Percentiles rank a stretch among this genome's conserved stretches.
Conservation (phyloP, 2,113 vertebrate genomes). For the Ursus arctos region DNA sequence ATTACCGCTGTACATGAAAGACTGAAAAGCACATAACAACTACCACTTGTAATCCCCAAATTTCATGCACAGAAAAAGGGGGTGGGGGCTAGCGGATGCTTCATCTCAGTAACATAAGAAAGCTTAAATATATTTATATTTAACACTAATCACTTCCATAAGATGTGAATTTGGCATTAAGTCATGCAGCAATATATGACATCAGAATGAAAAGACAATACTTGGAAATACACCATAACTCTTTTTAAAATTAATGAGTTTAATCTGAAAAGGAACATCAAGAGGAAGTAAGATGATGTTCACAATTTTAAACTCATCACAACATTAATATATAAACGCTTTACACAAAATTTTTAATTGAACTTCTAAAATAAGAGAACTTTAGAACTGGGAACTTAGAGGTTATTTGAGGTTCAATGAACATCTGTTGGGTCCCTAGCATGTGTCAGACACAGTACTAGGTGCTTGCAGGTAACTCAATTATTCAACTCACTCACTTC, state of each 20-base stretch:
- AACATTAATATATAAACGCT: slow-evolving; percentile 57
- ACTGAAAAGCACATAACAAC: slow-evolving; percentile 55
- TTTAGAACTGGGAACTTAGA: slow-evolving; percentile 37
- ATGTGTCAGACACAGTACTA: background rate
- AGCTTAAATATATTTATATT: slow-evolving; percentile 70
- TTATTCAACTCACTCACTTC: background rate
- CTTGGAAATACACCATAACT: slow-evolving; percentile 13
- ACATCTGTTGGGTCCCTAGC: background rate
- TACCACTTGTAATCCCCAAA: background rate
- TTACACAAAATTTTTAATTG: slow-evolving; percentile 48
- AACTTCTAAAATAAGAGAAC: slow-evolving; percentile 46
- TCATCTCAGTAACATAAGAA: slow-evolving; percentile 48
- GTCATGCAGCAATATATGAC: slow-evolving; percentile 67
- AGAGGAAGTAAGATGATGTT: slow-evolving; percentile 33
- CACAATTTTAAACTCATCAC: slow-evolving; percentile 61
- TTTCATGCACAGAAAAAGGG: background rate
- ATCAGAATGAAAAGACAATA: slow-evolving; percentile 71
- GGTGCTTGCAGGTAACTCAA: background rate
- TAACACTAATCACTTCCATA: slow-evolving; percentile 73
- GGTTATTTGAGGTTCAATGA: background rate
- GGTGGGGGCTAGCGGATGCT: background rate
- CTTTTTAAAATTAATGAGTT: background rate
- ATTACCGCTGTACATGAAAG: background rate
- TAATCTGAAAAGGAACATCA: slow-evolving; percentile 63
- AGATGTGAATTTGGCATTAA: slow-evolving; percentile 73